Evolutionary conservation across 2,113 vertebrate species (phyloP).

Genomic region (Elaphurus davidianus): DNA sequence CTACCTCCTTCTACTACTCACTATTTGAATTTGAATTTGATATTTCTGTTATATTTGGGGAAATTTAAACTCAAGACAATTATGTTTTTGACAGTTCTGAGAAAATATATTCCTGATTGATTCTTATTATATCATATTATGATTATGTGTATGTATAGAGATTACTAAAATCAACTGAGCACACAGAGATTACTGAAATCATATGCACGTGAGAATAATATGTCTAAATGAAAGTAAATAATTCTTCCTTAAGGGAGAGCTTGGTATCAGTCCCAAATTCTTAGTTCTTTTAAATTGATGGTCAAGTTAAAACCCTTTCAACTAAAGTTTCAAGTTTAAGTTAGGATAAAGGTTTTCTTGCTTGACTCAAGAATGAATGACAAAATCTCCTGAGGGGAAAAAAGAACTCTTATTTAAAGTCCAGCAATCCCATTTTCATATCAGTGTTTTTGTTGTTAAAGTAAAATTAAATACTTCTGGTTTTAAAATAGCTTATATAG

Average conservation of each 20-base stretch:
- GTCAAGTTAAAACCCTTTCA: constrained; percentile 36
- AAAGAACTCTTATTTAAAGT: constrained; percentile 21
- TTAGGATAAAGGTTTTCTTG: background rate
- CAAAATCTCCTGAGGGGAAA: background rate
- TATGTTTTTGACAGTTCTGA: constrained; percentile 1
- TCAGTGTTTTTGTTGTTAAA: constrained; percentile 31
- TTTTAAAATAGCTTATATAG: constrained; percentile 31
- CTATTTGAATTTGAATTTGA: constrained; percentile 1
- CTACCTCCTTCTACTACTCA: background rate
- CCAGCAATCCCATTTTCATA: constrained; percentile 20
- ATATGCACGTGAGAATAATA: background rate
- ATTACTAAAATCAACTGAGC: constrained; percentile 7
- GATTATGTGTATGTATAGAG: background rate
- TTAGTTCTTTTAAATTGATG: constrained; percentile 26
- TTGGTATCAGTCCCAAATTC: constrained; percentile 21
- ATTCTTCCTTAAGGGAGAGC: constrained; percentile 3
- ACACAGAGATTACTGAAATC: background rate
- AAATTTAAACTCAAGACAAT: constrained; percentile 22
- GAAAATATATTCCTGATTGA: constrained; percentile 38
- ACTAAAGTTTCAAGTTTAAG: background rate
- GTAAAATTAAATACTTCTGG: constrained; percentile 45
- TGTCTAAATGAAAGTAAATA: background rate
- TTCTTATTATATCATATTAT: constrained; percentile 13
- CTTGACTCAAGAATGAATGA: constrained; percentile 42
- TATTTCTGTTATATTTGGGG: constrained; percentile 32